Evolutionary conservation across 2,113 vertebrate genomes (phyloP).

Genomic region (Cavia porcellus): DNA sequence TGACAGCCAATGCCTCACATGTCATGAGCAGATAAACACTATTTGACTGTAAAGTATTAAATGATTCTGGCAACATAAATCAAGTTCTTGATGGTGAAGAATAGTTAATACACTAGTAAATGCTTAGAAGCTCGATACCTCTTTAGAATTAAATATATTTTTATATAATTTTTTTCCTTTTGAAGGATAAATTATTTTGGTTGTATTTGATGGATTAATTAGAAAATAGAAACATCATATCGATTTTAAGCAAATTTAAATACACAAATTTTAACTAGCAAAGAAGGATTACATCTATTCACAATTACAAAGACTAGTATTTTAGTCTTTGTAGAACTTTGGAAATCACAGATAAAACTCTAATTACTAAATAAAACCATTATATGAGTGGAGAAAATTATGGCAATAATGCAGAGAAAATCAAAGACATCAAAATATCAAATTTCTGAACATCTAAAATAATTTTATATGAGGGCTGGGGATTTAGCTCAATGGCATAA

Average conservation of each 20-base stretch:
- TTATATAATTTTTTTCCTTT: slow-evolving; percentile 35
- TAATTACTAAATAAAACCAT: background rate
- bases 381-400: background rate
- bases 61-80: slow-evolving; percentile 25
- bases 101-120: slow-evolving; percentile 8
- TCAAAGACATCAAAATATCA: background rate
- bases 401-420: background rate
- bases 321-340: background rate
- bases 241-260: background rate
- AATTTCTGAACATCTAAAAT: background rate
- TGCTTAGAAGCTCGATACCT: background rate
- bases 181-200: slow-evolving; percentile 20
- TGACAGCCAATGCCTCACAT: slow-evolving; percentile 7
- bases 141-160: slow-evolving; percentile 25
- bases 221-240: background rate
- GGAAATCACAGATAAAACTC: background rate
- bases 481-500: too few species aligned
- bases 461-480: background rate
- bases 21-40: background rate
- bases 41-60: background rate
- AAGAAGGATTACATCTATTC: background rate
- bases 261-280: background rate
- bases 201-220: background rate
- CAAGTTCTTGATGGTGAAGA: slow-evolving; percentile 26
- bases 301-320: background rate